Base-by-base conservation (phyloP, 2,888 invertebrate species). In the Nemurella pictetii region DNA sequence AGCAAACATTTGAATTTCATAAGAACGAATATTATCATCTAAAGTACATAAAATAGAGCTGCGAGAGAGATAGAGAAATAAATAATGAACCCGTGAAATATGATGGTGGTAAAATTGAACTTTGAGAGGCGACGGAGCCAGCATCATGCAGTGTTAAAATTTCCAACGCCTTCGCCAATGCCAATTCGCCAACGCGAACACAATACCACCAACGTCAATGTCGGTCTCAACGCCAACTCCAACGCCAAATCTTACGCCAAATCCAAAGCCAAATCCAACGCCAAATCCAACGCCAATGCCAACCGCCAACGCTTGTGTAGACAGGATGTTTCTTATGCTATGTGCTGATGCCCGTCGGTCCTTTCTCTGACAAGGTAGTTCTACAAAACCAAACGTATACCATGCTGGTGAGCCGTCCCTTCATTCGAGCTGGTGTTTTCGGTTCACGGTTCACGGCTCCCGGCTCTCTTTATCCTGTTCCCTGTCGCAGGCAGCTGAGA, bases 401-500 rank as follows among this genome's bases (percentile, higher is more conserved):
- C n/a, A n/a, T n/a, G n/a, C n/a, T n/a, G n/a, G n/a, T n/a, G n/a
- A 55, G 72, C 20, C 55, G 72, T 55, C 55, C 82, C 82, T 82
- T 82, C 55, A 82, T 82, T 82, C 55, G 72, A 82, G 82, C 82
- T 28, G 82, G 5, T 2, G 55, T 20, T 20, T 55, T 26, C 12
- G 20, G 55, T 55, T 55, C 20, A 20, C 20, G 20, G 55, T n/a
- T n/a, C n/a, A 55, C 55, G 20, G 9, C 55, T 20, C 55, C 55
- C 15, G 9, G 55, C 1, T 3, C 55, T n/a, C 55, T 20, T 20
- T 55, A 55, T 55, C 55, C n/a, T n/a, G n/a, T n/a, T n/a, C n/a
- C n/a, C n/a, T n/a, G n/a, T n/a, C n/a, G n/a, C n/a, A n/a, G n/a
- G n/a, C n/a, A n/a, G n/a, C n/a, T n/a, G n/a, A n/a, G n/a, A n/a